A percentile compares a stretch with the other conserved stretches of the same genome.
phyloP scores from a whole-genome alignment of 2,113 vertebrate species.

The Lepisosteus osseus region DNA sequence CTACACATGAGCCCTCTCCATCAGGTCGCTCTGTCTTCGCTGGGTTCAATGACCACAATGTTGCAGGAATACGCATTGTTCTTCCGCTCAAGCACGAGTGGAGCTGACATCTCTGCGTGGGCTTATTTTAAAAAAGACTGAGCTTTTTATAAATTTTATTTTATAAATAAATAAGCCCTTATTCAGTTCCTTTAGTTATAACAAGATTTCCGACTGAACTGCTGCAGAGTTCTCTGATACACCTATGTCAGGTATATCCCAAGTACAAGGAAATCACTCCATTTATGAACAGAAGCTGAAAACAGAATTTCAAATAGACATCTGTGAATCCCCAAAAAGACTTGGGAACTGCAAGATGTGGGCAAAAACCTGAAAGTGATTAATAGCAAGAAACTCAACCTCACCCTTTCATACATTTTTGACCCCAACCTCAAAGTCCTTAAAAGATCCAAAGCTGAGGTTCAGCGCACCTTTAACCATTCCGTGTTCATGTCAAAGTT shows the following conservation, averaged over 20 bases:
- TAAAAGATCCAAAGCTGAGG: constrained; percentile 10
- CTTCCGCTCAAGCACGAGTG: background rate
- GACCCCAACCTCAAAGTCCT: constrained; percentile 17
- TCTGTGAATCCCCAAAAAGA: constrained; percentile 17
- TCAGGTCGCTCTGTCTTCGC: constrained; percentile 10
- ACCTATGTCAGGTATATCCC: no score
- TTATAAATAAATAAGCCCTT: no score
- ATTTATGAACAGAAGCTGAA: background rate
- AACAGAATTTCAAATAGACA: constrained; percentile 19
- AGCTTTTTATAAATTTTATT: no score
- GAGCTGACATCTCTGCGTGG: constrained; percentile 3
- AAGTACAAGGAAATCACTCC: background rate
- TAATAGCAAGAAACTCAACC: constrained; percentile 23
- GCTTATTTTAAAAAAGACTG: no score
- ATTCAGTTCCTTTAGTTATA: no score
- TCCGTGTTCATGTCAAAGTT: constrained; percentile 2
- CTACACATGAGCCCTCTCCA: background rate
- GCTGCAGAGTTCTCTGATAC: no score
- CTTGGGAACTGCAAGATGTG: constrained; percentile 12
- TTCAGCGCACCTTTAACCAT: constrained; percentile 18
- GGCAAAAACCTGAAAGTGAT: constrained; percentile 22
- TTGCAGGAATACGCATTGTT: constrained; percentile 14
- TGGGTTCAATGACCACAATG: constrained; percentile 6
- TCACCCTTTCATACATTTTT: constrained; percentile 14
- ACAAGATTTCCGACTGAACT: no score